A percentile compares a stretch with the other conserved stretches of the same genome.
These are phyloP conservation scores for Halocynthia roretzi DNA, from an alignment of 23 tunicate species.

Conservation along the genomic window DNA sequence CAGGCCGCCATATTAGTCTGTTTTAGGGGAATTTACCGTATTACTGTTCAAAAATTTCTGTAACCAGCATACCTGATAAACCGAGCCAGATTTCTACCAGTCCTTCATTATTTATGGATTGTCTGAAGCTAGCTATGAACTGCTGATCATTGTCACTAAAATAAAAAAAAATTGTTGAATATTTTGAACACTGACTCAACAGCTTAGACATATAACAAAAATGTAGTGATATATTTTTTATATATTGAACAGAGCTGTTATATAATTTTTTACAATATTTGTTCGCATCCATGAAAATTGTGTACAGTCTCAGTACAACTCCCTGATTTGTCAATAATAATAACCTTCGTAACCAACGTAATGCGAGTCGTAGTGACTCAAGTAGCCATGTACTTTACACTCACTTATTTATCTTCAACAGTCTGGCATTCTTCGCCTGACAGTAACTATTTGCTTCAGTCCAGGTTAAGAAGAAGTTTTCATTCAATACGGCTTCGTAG, in stretches of 20 bases:
- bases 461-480: constrained; percentile 53
- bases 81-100: constrained; percentile 71
- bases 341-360: too few species aligned
- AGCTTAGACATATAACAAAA: too few species aligned
- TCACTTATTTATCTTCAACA: constrained; percentile 54
- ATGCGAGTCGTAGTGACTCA: too few species aligned
- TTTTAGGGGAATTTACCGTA: not conserved
- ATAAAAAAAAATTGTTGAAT: too few species aligned
- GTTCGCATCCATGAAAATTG: constrained; percentile 7
- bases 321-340: not conserved
- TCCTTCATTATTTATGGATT: constrained; percentile 39
- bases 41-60: not conserved
- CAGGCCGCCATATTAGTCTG: not conserved
- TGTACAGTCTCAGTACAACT: not conserved
- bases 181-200: too few species aligned
- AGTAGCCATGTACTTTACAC: not conserved
- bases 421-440: constrained; percentile 33
- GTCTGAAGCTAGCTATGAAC: constrained; percentile 21
- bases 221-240: too few species aligned
- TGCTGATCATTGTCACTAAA: constrained; percentile 29
- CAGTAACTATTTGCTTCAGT: constrained; percentile 58
- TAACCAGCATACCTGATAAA: constrained; percentile 35
- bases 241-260: too few species aligned
- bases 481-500: constrained; percentile 43
- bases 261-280: too few species aligned